A percentile compares a stretch with the other conserved stretches of the same genome.
Conservation (phyloP, 2,888 invertebrate genomes). For the Eustalomyia histrio region DNA sequence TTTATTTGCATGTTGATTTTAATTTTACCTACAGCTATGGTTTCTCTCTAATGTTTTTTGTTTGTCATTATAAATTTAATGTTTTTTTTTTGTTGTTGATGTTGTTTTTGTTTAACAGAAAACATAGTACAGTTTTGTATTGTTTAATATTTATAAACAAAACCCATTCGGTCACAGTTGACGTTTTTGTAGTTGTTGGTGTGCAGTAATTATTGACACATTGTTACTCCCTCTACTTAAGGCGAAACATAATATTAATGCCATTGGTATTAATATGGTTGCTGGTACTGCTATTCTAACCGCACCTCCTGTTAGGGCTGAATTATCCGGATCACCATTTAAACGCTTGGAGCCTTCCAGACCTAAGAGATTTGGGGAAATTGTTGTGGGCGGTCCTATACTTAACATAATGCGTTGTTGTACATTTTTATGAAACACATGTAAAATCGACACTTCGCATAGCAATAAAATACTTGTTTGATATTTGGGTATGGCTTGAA, state of each 20-base stretch:
- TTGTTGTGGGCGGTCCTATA: conserved; percentile 77
- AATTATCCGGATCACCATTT: conserved; percentile 79
- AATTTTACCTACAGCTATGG: conserved; percentile 37
- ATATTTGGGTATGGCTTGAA: conserved; percentile 78
- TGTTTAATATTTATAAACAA: conserved; percentile 55
- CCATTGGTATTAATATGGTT: conserved; percentile 27
- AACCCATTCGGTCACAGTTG: conserved; percentile 73
- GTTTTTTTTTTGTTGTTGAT: conserved; percentile 55
- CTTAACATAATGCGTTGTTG: conserved; percentile 77
- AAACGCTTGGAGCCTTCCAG: conserved; percentile 78
- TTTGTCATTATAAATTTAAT: conserved; percentile 51
- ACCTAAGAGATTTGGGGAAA: conserved; percentile 78
- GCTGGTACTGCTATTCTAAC: conserved; percentile 40
- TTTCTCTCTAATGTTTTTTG: conserved; percentile 17
- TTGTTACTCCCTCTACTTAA: conserved; percentile 41
- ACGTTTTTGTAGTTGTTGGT: conserved; percentile 19
- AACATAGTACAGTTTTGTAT: conserved; percentile 34
- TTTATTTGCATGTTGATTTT: conserved; percentile 60
- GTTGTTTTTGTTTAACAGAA: conserved; percentile 57
- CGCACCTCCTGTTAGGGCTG: conserved; percentile 77
- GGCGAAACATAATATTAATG: conserved; percentile 19
- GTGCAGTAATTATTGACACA: conserved; percentile 19
- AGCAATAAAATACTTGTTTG: conserved; percentile 77
- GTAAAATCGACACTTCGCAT: conserved; percentile 79
- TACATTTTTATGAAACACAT: conserved; percentile 79